Evolutionary conservation across 2,797 vertebrate species (phyloP).

Genomic region (Galagoides demidoff): DNA sequence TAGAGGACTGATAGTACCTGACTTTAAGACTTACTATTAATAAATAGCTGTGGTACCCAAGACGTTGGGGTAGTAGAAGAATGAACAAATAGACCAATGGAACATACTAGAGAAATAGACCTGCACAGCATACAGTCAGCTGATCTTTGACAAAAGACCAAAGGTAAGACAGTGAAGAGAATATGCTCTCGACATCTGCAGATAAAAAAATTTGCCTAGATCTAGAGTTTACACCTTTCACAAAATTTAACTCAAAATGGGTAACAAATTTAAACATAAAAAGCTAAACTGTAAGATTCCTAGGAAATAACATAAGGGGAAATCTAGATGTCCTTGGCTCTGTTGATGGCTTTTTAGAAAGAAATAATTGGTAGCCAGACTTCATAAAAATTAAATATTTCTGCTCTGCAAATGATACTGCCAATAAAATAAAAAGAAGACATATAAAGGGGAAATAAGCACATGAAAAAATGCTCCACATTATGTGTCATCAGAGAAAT

Average conservation of each 20-base stretch:
- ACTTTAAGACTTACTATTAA: background rate
- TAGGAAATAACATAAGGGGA: background rate
- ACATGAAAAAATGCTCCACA: background rate
- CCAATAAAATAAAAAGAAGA: background rate
- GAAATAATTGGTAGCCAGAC: background rate
- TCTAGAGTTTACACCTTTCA: background rate
- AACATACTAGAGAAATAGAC: background rate
- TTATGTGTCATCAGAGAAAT: background rate
- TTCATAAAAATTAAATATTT: background rate
- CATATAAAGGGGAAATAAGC: background rate
- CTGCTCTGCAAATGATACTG: background rate
- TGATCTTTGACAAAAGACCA: background rate
- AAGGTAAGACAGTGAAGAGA: background rate
- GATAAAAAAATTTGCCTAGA: background rate
- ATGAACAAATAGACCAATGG: background rate
- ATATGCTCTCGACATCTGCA: background rate
- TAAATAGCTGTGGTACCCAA: background rate
- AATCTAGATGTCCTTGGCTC: background rate
- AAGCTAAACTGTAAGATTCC: background rate
- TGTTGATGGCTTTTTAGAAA: background rate
- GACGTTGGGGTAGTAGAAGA: background rate
- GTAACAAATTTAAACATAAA: background rate
- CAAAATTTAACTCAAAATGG: background rate
- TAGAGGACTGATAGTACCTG: background rate
- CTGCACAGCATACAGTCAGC: background rate